Evolutionary conservation across 2,113 vertebrate genomes (phyloP).

Genomic region (Ellobius talpinus): DNA sequence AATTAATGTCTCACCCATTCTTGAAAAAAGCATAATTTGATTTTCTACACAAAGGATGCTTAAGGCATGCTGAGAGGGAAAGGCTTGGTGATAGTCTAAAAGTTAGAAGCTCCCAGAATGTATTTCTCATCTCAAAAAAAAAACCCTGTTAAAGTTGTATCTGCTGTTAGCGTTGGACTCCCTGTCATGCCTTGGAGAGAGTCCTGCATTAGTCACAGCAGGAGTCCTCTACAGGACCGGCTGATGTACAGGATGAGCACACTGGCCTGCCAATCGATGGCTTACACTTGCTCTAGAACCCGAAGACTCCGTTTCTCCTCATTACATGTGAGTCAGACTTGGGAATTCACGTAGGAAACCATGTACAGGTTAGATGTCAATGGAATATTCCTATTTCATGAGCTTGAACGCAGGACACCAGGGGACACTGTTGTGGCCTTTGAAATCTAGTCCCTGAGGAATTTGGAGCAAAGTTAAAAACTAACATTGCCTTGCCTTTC

Average conservation of each 20-base stretch:
- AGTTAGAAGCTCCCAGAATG: conserved; percentile 61
- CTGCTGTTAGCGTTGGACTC: conserved; percentile 17
- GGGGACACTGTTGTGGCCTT: not conserved
- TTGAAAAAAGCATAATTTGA: conserved; percentile 74
- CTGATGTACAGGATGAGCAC: not conserved
- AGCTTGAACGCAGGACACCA: not conserved
- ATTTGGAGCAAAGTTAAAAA: not conserved
- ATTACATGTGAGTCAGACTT: conserved; percentile 7
- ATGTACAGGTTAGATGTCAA: not conserved
- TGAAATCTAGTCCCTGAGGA: not conserved
- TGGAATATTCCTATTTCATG: not conserved
- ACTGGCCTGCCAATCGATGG: not conserved
- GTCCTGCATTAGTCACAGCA: not conserved
- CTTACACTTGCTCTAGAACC: not conserved
- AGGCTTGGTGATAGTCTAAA: conserved; percentile 68
- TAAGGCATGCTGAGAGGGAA: conserved; percentile 76
- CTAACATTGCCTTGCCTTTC: not conserved
- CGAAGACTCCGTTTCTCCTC: not conserved
- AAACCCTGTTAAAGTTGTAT: not conserved
- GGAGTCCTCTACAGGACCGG: not conserved
- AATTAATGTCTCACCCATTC: conserved; percentile 80
- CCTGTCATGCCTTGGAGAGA: conserved; percentile 40
- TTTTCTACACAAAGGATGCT: conserved; percentile 80
- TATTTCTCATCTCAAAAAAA: not conserved
- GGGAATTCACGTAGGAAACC: not conserved